Evolutionary conservation across 2,888 invertebrate genomes (phyloP).

Genomic region (Macaria notata): DNA sequence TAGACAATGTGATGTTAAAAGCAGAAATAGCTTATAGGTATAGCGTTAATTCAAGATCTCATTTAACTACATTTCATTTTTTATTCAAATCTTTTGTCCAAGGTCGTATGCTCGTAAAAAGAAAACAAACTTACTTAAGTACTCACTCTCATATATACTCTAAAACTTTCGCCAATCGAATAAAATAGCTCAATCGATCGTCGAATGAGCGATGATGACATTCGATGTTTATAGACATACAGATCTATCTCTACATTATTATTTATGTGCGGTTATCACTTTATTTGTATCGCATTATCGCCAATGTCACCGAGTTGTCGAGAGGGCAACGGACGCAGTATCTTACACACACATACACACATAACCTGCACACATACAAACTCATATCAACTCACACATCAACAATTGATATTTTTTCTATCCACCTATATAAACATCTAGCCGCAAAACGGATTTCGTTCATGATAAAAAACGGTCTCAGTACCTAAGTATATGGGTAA

Average conservation of each 20-base stretch:
- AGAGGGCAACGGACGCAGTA: slow-evolving; percentile 78
- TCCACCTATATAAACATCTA: slow-evolving; percentile 41
- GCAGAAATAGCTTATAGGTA: too few species aligned
- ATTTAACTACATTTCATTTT: too few species aligned
- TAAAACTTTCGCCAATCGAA: slow-evolving; percentile 5
- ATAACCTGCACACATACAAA: slow-evolving; percentile 43
- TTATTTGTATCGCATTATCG: slow-evolving; percentile 63
- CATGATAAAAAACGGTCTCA: slow-evolving; percentile 54
- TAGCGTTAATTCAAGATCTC: too few species aligned
- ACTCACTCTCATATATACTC: too few species aligned
- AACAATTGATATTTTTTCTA: slow-evolving; percentile 44
- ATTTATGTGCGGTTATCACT: slow-evolving; percentile 71
- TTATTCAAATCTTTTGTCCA: too few species aligned
- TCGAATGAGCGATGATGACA: slow-evolving; percentile 35
- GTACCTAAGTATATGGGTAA: slow-evolving; percentile 40
- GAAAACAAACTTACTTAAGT: too few species aligned
- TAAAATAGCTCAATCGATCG: slow-evolving; percentile 28
- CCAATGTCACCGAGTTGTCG: slow-evolving; percentile 80
- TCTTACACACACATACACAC: slow-evolving; percentile 59
- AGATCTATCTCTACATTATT: slow-evolving; percentile 55
- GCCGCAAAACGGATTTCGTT: slow-evolving; percentile 53
- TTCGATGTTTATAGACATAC: slow-evolving; percentile 43
- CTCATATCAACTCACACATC: slow-evolving; percentile 46
- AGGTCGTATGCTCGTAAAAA: too few species aligned
- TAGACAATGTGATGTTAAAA: too few species aligned